Base-by-base conservation (phyloP, 2,113 vertebrate species). In the Leucoraja erinaceus region DNA sequence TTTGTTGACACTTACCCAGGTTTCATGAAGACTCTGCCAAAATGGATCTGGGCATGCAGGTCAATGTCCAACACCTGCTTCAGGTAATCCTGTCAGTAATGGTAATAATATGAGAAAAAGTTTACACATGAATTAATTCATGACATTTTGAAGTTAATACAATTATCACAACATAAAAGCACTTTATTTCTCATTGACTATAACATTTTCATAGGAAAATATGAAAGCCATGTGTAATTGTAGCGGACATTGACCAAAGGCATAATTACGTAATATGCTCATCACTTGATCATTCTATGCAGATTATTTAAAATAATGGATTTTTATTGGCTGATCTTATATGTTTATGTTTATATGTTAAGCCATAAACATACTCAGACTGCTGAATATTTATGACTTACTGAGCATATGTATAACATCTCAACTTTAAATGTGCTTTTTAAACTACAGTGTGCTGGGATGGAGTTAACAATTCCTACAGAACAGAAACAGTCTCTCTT, bases 31-130 rank as follows among this genome's bases (percentile, higher is more conserved):
- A 99, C 98, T 94, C 98, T 97, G 94, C 98, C 98, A 96, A 99
- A 99, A 95, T 99, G 99, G 95, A 99, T 99, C 96, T 99, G 99
- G 96, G 99, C 99, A 1, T 99, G 99, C 94, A 99, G 99, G 95
- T 99, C 98, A 93, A 99, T 99, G 95, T 99, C 98, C 97, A 99
- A 97, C 96, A 99, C 99, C 97, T 99, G 99, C 95, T 99, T 99
- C 96, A 99, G 98, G 96, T 99, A 99, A 96, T 99, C 99, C 99
- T 99, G 95, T 95, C 95, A 94, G 83, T 28, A 93, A 90, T 93
- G 95, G 95, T 94, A 95, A 16, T 90, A 92, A 77, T 20, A 88
- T 14, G 72, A 68, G 72, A 93, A 84, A 93, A 84, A 22, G 75
- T 63, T 77, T n/a, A 75, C 75, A 79, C 20, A 14, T 93, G 28